A percentile compares a stretch with the other conserved stretches of the same genome.
Conservation (phyloP, 2,888 invertebrate genomes). For the Cryptus viduatorius region DNA sequence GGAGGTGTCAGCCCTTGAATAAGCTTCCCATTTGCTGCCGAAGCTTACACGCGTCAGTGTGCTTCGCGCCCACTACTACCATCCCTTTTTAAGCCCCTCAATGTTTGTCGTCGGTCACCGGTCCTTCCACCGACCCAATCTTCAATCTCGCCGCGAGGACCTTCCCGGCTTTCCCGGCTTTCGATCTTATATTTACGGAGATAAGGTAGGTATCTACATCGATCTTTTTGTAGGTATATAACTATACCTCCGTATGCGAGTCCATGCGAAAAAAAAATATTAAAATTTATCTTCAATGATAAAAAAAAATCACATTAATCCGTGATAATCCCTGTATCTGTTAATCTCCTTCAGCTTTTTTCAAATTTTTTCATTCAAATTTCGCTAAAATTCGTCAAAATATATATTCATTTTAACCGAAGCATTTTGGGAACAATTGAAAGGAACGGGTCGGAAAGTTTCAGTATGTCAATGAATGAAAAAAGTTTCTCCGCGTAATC, state of each 20-base stretch:
- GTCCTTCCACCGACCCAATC: constrained; percentile 30
- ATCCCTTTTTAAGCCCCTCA: constrained; percentile 40
- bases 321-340: too few relatives aligned
- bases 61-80: constrained; percentile 19
- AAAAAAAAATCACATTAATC: too few relatives aligned
- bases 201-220: background rate
- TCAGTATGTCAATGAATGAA: too few relatives aligned
- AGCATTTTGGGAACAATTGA: too few relatives aligned
- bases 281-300: too few relatives aligned
- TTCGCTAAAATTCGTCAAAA: too few relatives aligned
- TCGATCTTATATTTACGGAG: constrained; percentile 50
- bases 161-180: constrained; percentile 32
- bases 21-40: constrained; percentile 31
- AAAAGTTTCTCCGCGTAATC: too few relatives aligned
- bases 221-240: background rate
- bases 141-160: constrained; percentile 46
- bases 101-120: constrained; percentile 62
- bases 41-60: background rate
- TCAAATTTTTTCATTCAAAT: too few relatives aligned
- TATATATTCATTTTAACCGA: too few relatives aligned
- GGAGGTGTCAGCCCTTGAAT: constrained; percentile 29
- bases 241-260: background rate
- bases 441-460: too few relatives aligned
- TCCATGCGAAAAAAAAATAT: background rate
- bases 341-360: too few relatives aligned